Conservation (phyloP, 2,113 vertebrate genomes). For the Uria lomvia region DNA sequence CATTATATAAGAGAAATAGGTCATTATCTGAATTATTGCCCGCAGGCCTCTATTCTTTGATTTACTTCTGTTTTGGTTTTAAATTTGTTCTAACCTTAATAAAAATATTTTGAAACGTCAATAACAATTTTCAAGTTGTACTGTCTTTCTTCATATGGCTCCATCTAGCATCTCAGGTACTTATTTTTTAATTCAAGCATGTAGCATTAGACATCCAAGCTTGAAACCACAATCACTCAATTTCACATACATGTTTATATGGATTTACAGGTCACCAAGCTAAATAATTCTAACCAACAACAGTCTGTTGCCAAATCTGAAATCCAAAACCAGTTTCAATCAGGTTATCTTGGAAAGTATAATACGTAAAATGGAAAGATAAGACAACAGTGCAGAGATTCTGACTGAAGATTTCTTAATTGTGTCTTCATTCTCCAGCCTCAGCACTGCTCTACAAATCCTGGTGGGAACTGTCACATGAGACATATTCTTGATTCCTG, state of each 20-base stretch:
- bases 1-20: background rate
- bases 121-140: background rate
- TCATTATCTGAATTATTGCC: background rate
- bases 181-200: background rate
- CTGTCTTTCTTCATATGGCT: background rate
- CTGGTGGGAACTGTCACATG: background rate
- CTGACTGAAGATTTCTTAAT: background rate
- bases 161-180: background rate
- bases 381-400: background rate
- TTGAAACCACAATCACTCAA: background rate
- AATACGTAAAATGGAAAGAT: background rate
- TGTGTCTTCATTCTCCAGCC: background rate
- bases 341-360: background rate
- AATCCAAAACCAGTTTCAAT: background rate
- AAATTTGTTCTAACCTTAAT: background rate
- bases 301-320: background rate
- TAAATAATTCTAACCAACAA: background rate
- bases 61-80: background rate
- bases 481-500: background rate
- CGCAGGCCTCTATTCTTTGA: background rate
- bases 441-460: background rate
- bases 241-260: background rate
- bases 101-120: background rate
- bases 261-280: background rate
- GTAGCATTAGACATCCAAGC: background rate